Conservation (phyloP, 2,888 invertebrate species). For the Spodoptera exigua region DNA sequence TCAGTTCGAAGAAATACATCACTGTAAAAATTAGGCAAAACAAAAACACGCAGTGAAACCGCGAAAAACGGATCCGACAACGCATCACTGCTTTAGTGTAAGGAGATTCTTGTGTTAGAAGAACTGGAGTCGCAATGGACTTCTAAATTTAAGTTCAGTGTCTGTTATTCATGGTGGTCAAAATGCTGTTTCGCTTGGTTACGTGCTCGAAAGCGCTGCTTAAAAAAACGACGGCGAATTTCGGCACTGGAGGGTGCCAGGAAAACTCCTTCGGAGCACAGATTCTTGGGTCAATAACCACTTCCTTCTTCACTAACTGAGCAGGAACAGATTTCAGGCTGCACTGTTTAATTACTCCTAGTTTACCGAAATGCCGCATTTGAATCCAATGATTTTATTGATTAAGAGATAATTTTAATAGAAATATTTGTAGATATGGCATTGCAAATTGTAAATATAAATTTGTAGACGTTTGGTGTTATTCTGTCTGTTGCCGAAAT, state of each 20-base stretch:
- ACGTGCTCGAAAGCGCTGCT: neutral
- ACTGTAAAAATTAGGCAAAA: slow-evolving; percentile 19
- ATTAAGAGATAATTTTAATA: neutral
- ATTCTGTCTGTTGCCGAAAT: slow-evolving; percentile 1
- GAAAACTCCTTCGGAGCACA: too few relatives aligned
- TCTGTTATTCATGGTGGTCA: neutral
- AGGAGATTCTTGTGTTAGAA: neutral
- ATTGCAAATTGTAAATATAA: too few relatives aligned
- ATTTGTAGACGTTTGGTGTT: slow-evolving; percentile 7
- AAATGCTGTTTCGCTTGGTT: slow-evolving; percentile 6
- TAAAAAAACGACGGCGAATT: slow-evolving; percentile 3
- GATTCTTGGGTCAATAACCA: neutral
- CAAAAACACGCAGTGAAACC: neutral
- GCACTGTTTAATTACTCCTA: neutral
- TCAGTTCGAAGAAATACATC: neutral
- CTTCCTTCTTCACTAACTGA: neutral
- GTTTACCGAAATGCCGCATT: slow-evolving; percentile 30
- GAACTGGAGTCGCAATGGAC: neutral
- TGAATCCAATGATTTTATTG: neutral
- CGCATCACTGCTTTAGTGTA: slow-evolving; percentile 1
- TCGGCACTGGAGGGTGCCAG: neutral
- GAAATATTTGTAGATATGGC: neutral
- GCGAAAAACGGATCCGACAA: neutral
- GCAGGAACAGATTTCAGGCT: slow-evolving; percentile 11
- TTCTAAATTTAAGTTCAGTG: neutral